These are phyloP conservation scores for Malurus splendens DNA, from an alignment of 2,797 vertebrate genomes.

Conservation along the genomic window DNA sequence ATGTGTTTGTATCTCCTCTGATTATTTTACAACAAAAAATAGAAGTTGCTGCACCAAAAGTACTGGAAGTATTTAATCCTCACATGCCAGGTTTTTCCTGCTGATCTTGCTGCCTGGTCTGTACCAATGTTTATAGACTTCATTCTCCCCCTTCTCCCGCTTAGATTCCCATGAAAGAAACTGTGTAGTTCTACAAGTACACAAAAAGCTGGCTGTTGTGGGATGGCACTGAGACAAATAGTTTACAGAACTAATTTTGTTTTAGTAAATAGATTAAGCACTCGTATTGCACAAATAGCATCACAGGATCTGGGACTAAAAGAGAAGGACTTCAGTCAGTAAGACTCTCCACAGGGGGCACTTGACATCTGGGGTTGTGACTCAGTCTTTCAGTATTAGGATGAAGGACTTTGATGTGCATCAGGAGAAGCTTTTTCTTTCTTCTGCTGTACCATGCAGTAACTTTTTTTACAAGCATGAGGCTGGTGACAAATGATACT, in stretches of 20 bases:
- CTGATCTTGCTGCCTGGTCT: neutral
- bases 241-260: neutral
- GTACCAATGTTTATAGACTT: neutral
- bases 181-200: neutral
- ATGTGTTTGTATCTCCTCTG: neutral
- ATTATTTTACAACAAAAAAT: neutral
- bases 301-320: neutral
- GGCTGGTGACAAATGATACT: neutral
- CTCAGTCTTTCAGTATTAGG: neutral
- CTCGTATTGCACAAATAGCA: neutral
- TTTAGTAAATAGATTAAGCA: neutral
- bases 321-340: neutral
- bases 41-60: neutral
- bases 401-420: neutral
- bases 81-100: neutral
- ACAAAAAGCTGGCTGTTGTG: neutral
- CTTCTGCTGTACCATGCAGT: neutral
- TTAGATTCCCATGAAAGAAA: neutral
- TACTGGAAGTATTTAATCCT: neutral
- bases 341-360: neutral
- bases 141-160: neutral
- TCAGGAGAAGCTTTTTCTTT: neutral
- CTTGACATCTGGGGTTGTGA: neutral
- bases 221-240: neutral
- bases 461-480: neutral